Conservation (phyloP, 2,888 invertebrate genomes). For the Rhamnusium bicolor region DNA sequence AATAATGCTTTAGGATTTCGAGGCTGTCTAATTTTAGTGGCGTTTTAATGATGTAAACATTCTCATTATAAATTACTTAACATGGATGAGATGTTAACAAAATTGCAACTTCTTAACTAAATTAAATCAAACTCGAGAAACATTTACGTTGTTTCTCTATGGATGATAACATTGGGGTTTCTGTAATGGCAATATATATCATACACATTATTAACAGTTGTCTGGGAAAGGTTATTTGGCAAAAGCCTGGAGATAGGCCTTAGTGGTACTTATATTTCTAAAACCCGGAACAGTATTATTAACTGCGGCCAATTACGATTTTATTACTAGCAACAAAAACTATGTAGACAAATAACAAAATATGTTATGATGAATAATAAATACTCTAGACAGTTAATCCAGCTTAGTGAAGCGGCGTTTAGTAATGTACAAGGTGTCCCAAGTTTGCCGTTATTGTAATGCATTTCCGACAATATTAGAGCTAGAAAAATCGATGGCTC, state of each 20-base stretch:
- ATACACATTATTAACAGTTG: neutral
- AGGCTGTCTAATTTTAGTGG: too few species aligned
- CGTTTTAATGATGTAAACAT: too few species aligned
- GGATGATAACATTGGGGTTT: neutral
- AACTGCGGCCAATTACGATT: neutral
- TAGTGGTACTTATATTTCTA: neutral
- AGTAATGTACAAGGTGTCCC: too few species aligned
- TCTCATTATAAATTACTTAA: too few species aligned
- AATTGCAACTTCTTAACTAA: neutral
- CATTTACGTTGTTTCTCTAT: neutral
- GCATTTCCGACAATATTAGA: too few species aligned
- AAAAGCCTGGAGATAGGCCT: neutral
- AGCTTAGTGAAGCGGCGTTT: neutral
- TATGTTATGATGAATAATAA: neutral
- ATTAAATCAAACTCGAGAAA: neutral
- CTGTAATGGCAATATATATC: neutral
- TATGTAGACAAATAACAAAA: neutral
- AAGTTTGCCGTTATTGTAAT: too few species aligned
- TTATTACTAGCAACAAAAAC: neutral
- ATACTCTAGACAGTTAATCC: neutral
- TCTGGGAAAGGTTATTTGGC: neutral
- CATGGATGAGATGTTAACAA: neutral
- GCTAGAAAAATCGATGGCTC: too few species aligned
- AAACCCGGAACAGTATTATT: neutral
- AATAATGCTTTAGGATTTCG: too few species aligned